phyloP scores from a whole-genome alignment of 1,140 invertebrate species.

The Panagrolaimus sp. region DNA sequence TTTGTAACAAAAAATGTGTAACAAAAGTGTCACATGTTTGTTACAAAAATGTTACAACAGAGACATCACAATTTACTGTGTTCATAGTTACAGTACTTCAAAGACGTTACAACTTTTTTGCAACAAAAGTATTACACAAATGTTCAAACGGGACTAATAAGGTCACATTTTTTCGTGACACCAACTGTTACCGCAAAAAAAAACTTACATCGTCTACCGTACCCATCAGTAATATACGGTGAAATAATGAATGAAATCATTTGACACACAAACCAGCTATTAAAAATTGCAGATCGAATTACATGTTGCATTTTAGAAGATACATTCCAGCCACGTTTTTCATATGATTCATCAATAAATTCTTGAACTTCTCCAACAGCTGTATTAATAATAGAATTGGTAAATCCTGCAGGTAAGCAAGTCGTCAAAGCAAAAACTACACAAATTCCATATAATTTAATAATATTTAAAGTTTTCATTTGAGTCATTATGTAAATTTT shows the following conservation, averaged over 20 bases:
- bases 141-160: too few relatives aligned
- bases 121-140: too few relatives aligned
- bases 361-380: constrained; percentile 40
- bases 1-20: too few relatives aligned
- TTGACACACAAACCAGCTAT: constrained; percentile 47
- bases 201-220: constrained; percentile 43
- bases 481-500: too few relatives aligned
- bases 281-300: constrained; percentile 35
- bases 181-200: too few relatives aligned
- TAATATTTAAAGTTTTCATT: too few relatives aligned
- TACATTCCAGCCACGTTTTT: constrained; percentile 24
- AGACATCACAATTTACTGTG: too few relatives aligned
- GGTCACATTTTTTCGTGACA: too few relatives aligned
- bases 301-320: constrained; percentile 28
- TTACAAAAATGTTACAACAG: too few relatives aligned
- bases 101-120: too few relatives aligned
- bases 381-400: constrained; percentile 50
- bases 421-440: constrained; percentile 40
- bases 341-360: constrained; percentile 41
- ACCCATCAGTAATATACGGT: constrained; percentile 42
- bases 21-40: too few relatives aligned
- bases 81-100: too few relatives aligned
- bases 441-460: constrained; percentile 23
- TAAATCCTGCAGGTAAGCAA: constrained; percentile 49
- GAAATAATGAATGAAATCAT: constrained; percentile 44